Evolutionary conservation across 2,797 vertebrate genomes (phyloP), one percentile per base, ranked within the genome.

Genomic region (Silurus lanzhouensis): DNA sequence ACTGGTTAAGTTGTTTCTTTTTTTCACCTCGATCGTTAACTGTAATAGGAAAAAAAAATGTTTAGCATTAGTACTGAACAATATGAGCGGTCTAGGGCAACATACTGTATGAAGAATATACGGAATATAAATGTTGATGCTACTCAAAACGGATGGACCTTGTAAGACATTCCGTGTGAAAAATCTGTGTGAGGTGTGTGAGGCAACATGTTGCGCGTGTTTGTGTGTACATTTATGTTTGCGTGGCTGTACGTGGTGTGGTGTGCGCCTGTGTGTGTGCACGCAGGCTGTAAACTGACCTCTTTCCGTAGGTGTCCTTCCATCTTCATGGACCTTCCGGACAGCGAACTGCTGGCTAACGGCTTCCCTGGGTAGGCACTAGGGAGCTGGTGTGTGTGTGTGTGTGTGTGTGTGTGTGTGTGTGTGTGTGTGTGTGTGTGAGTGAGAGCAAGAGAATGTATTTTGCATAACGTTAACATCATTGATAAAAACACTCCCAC

Each of bases 241-340:
- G 67, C 27, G 78, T 86, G 82, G 87, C 84, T 83, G 72, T 88
- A 15, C 31, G 61, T 74, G 13, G 12, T 46, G 84, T 17, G 38
- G 83, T 75, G 87, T 55, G 88, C 84, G 86, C 74, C 81, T 82
- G 84, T 89, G 88, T 72, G 74, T 82, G 76, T n/a, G 83, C 74
- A 78, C 55, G 82, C 85, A 87, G 85, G 87, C 79, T 89, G 86
- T 92, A 94, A 94, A 93, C 93, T 95, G 90, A 95, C 94, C 93
- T 96, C 92, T 96, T 94, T 96, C 93, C 94, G 25, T 95, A 96
- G 95, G 95, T 96, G 94, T 91, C 95, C 95, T 90, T 95, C 95
- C 90, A 93, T 96, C 94, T 95, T 96, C 95, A 95, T 95, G 95
- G 95, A 96, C 94, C 95, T 95, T 92, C 94, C 94, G 93, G 95